phyloP scores from a whole-genome alignment of 2,888 invertebrate genomes.

The Pristionchus japonicus region DNA sequence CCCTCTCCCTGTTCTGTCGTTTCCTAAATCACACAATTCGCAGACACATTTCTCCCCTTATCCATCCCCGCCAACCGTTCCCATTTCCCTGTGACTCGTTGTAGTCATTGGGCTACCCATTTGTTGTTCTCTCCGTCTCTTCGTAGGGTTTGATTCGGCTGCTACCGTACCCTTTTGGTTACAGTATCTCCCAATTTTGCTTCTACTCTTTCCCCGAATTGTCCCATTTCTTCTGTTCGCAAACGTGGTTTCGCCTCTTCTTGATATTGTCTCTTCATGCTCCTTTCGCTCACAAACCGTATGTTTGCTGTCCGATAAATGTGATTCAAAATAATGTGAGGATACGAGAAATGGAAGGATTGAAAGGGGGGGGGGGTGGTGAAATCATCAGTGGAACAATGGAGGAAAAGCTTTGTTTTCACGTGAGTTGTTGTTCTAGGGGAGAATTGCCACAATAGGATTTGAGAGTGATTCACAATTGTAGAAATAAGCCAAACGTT shows the following conservation, averaged over 20 bases:
- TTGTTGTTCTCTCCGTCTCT: neutral
- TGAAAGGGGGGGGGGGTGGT: too few relatives aligned
- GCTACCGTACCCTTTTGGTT: constrained; percentile 26
- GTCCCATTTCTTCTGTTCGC: neutral
- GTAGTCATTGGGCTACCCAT: neutral
- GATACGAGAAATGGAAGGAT: neutral
- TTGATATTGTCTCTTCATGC: neutral
- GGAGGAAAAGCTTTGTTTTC: too few relatives aligned
- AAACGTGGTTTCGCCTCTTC: neutral
- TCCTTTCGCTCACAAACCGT: neutral
- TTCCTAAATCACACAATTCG: neutral
- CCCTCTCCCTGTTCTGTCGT: constrained; percentile 5
- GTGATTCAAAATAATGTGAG: neutral
- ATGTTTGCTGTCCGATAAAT: neutral
- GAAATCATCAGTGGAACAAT: too few relatives aligned
- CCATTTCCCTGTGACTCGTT: neutral
- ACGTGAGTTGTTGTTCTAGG: too few relatives aligned
- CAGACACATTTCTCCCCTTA: neutral
- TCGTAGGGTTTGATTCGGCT: neutral
- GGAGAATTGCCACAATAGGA: too few relatives aligned
- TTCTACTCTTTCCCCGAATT: neutral
- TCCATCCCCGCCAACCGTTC: neutral
- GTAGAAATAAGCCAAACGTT: too few relatives aligned
- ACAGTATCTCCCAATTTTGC: neutral
- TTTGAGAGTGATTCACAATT: neutral